Evolutionary conservation across 2,797 vertebrate species (phyloP), one percentile per base, ranked within the genome.

Genomic region (Sebastes paucispinis): DNA sequence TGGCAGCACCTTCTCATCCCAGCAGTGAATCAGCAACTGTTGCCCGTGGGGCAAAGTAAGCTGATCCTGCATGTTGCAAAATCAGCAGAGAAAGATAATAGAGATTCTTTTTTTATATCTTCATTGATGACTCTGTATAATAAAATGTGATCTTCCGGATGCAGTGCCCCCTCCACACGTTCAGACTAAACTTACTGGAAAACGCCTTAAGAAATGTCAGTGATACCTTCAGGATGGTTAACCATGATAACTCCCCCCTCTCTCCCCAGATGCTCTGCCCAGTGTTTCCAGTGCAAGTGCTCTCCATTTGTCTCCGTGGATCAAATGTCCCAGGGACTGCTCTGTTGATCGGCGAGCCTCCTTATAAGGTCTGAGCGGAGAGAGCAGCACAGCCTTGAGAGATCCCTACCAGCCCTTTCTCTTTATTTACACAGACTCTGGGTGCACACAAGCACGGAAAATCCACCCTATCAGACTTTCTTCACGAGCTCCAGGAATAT

Each of bases 331-430:
- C 69, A 52, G 83, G 22, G 77, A 85, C 85, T 82, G 87, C 88
- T 91, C 85, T 83, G 91, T 87, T 92, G 90, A 93, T 91, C 89
- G 82, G 84, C 60, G 13, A 77, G 89, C 91, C 91, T 94, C 96
- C 95, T 93, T 96, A 95, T 95, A 95, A 94, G 96, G 95, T 66
- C 88, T 86, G 84, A 86, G 87, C 88, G 73, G 80, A 60, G 84
- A 84, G 89, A 93, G 90, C 87, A 73, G 90, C 87, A 73, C 90
- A 91, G 81, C 88, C 90, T 82, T 86, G 87, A 91, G 89, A 90
- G 85, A 85, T 90, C 90, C 84, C 86, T 88, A 88, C 90, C 88
- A 93, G 89, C 89, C 84, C 77, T 87, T 90, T 88, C 85, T 73
- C 84, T 92, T 87, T 95, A 92, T 94, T 94, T 94, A 94, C 89